phyloP scores from a whole-genome alignment of 2,113 vertebrate species.

The Chitala chitala region DNA sequence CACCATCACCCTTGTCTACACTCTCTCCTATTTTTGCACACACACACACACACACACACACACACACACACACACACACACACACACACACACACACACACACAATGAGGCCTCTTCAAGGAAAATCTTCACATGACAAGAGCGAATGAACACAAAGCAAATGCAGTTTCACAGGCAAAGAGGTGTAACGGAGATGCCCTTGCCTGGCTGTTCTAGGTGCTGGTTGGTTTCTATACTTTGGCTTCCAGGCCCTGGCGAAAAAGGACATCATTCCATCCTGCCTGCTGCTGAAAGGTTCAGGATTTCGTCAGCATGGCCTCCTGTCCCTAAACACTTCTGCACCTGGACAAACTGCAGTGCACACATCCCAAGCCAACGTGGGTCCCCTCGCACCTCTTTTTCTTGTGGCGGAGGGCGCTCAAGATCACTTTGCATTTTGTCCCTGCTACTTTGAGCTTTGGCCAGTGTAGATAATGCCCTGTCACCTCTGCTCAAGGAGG shows the following conservation, averaged over 20 bases:
- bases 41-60: conserved; percentile 1
- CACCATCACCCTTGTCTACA: background rate
- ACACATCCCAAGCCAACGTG: background rate
- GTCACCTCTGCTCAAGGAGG: background rate
- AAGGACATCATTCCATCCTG: background rate
- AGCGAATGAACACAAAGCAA: background rate
- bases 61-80: conserved; percentile 14
- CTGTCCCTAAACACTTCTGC: no score
- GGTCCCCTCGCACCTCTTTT: background rate
- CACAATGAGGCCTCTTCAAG: background rate
- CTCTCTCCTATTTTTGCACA: background rate
- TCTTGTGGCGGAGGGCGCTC: no score
- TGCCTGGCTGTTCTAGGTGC: background rate
- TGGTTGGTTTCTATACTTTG: no score
- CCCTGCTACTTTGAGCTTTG: no score
- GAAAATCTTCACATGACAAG: background rate
- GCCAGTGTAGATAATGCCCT: background rate
- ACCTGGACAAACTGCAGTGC: background rate
- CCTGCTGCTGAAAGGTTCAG: background rate
- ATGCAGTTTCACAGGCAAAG: background rate
- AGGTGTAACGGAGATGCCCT: background rate
- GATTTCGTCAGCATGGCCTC: background rate
- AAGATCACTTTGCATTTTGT: no score
- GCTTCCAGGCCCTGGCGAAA: background rate
- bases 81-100: background rate